A percentile compares a stretch with the other conserved stretches of the same genome.
These are phyloP conservation scores for Emydoidea blandingii DNA, from an alignment of 2,797 vertebrate species.

Conservation along the genomic window DNA sequence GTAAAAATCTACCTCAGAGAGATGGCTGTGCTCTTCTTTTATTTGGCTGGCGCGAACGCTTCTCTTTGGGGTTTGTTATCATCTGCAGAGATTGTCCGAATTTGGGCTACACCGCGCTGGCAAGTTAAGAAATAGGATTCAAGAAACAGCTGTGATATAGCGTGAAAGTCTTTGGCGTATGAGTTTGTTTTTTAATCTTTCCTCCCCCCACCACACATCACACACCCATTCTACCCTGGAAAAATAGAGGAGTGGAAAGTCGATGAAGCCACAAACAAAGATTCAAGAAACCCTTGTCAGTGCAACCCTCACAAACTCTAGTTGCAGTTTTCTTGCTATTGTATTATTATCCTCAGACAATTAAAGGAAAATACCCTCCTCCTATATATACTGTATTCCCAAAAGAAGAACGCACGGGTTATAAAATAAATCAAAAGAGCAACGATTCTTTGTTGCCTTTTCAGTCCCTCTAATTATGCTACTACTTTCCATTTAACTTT, in stretches of 20 bases:
- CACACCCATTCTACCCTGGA: constrained; percentile 54
- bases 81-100: constrained; percentile 79
- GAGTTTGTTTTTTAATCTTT: neutral
- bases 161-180: constrained; percentile 62
- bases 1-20: constrained; percentile 79
- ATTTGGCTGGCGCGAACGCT: constrained; percentile 74
- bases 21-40: constrained; percentile 74
- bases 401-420: constrained; percentile 37
- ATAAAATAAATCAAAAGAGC: constrained; percentile 25
- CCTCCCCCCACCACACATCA: neutral
- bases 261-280: constrained; percentile 74
- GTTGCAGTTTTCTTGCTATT: constrained; percentile 40
- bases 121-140: constrained; percentile 82
- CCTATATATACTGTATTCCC: constrained; percentile 28
- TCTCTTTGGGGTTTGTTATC: constrained; percentile 74
- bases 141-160: constrained; percentile 70
- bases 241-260: constrained; percentile 73
- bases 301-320: neutral
- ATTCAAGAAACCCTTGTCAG: constrained; percentile 6
- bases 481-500: too few relatives aligned
- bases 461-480: too few relatives aligned
- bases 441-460: neutral
- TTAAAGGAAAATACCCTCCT: constrained; percentile 36
- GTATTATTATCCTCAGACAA: constrained; percentile 61
- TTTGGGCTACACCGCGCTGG: constrained; percentile 77